These are phyloP conservation scores for Acyrthosiphon pisum DNA, from an alignment of 1,140 invertebrate genomes.

Conservation along the genomic window DNA sequence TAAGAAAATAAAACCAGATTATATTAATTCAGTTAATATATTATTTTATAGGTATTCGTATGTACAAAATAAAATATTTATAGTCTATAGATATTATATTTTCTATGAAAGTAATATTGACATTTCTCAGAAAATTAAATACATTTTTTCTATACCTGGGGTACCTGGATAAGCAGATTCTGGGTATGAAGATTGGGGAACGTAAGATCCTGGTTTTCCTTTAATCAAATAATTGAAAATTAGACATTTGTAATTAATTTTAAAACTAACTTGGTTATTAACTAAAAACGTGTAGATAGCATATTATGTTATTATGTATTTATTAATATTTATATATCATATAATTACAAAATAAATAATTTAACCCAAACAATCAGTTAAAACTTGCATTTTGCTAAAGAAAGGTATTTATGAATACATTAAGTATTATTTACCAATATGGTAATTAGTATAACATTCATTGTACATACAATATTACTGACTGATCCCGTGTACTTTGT, in stretches of 20 bases:
- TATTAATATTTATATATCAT: no score
- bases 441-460: neutral
- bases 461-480: neutral
- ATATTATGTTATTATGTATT: neutral
- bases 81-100: neutral
- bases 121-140: neutral
- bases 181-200: slow-evolving; percentile 60
- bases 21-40: neutral
- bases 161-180: slow-evolving; percentile 59
- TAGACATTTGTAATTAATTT: neutral
- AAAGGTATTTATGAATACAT: neutral
- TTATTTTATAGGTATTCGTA: neutral
- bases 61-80: neutral
- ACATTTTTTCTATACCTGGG: neutral
- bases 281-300: no score
- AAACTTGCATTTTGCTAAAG: neutral
- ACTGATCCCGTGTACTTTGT: no score
- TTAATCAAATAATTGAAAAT: neutral
- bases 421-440: neutral
- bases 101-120: neutral
- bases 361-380: slow-evolving; percentile 54
- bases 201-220: slow-evolving; percentile 54
- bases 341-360: slow-evolving; percentile 58
- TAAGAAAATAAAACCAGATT: neutral
- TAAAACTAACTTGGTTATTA: neutral